Base-by-base conservation (phyloP, 2,888 invertebrate genomes). In the Beris morrisii region DNA sequence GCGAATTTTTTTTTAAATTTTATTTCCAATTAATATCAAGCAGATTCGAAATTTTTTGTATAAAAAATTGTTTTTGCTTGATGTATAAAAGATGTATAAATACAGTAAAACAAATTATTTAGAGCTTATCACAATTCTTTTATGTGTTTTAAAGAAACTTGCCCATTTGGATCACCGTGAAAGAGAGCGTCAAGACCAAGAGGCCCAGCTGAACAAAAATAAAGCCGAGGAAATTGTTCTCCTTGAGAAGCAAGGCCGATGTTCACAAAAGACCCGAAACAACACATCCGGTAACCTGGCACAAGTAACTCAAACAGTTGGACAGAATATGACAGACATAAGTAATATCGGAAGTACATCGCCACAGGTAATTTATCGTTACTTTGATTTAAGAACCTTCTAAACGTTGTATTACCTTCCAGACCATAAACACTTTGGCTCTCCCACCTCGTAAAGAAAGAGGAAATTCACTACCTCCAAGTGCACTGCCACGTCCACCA, bases 251-350 rank as follows among this genome's bases (percentile, higher is more conserved):
- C 73, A 73, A 59, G 73, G 73, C 13, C 53, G 69, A 4, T 72
- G 71, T 55, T 72, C 72, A 13, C 73, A 73, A 52, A 73, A 73
- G 53, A 55, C 72, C 9, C 46, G 73, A 43, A 72, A 59, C 48
- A 71, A 70, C 64, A 54, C 68, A 9, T 69, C 69, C 22, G 72
- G 72, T 13, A 73, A 73, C 63, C 65, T 73, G 32, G 71, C 70
- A 13, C 71, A 72, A 68, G 72, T 73, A 5, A 70, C 73, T 15
- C 72, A 72, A n/a, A 73, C 65, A 15, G 70, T 73, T 43, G 73
- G 73, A 11, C 72, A 72, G 65, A 73, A 73, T 68, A 73, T 73
- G 73, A 73, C 72, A 0, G 73, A 73, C 52, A 72, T 73, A 6
- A 71, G 71, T 64, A 73, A 73, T 52, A 72, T 73, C 66, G 71